These are phyloP conservation scores for Melanostigma gelatinosum DNA, from an alignment of 2,113 vertebrate genomes.

Conservation along the genomic window DNA sequence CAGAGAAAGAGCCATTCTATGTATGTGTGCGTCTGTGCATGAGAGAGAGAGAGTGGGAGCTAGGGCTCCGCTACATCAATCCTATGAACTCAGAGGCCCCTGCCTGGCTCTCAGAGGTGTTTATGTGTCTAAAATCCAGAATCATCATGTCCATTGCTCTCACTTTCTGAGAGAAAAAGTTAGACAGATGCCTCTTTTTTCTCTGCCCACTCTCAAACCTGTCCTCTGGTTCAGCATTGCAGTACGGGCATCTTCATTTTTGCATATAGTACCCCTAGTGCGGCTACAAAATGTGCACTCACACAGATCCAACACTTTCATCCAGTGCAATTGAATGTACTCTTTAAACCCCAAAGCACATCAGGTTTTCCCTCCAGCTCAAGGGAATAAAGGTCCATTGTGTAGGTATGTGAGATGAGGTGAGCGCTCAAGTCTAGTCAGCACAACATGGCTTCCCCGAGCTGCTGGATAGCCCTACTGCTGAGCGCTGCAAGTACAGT, in stretches of 20 bases:
- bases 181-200: constrained; percentile 27
- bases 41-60: constrained; percentile 22
- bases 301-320: constrained; percentile 34
- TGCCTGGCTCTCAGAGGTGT: constrained; percentile 61
- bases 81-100: constrained; percentile 61
- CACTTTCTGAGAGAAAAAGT: constrained; percentile 35
- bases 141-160: constrained; percentile 42
- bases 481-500: constrained; percentile 78
- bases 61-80: constrained; percentile 62
- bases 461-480: constrained; percentile 72
- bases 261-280: not conserved
- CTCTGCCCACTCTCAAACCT: constrained; percentile 27
- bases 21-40: constrained; percentile 21
- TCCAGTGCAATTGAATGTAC: constrained; percentile 1
- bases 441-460: constrained; percentile 70
- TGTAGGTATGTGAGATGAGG: constrained; percentile 54
- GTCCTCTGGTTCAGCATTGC: not conserved
- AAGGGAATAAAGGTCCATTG: constrained; percentile 57
- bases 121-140: constrained; percentile 59
- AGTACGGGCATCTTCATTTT: not conserved
- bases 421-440: constrained; percentile 70
- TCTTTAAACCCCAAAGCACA: constrained; percentile 17
- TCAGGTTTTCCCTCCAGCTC: constrained; percentile 14
- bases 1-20: constrained; percentile 22
- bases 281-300: not conserved